Conservation (phyloP, 2,113 vertebrate species). For the Camelus dromedarius region DNA sequence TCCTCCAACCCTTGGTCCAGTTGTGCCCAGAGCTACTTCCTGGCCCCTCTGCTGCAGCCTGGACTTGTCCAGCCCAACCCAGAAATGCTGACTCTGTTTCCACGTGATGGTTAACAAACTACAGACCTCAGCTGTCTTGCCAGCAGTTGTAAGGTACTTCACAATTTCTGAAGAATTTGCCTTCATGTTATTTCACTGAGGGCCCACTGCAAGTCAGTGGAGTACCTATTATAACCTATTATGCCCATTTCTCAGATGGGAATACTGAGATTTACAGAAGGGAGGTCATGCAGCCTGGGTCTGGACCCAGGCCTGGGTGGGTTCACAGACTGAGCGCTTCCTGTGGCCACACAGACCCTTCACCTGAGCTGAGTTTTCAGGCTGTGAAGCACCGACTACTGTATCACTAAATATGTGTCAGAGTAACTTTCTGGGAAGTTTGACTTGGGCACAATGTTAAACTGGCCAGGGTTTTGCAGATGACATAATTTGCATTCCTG, state of each 20-base stretch:
- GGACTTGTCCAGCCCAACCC: neutral
- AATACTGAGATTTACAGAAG: neutral
- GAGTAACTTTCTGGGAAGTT: neutral
- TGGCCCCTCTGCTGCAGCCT: neutral
- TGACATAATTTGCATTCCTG: neutral
- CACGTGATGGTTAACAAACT: rapidly evolving
- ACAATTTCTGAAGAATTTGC: neutral
- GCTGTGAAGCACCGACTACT: neutral
- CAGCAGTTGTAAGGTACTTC: neutral
- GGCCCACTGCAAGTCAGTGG: neutral
- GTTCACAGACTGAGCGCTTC: neutral
- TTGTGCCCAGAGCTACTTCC: neutral
- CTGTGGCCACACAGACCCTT: neutral
- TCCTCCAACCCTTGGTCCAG: neutral
- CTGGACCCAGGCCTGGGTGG: neutral
- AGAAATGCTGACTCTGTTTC: neutral
- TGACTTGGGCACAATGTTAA: neutral
- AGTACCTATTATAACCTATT: neutral
- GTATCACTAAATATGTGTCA: neutral
- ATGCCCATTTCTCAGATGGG: neutral
- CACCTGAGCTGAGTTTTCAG: neutral
- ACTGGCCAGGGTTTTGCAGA: neutral
- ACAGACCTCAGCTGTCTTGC: neutral
- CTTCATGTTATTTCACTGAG: neutral
- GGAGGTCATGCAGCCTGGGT: neutral